phyloP scores from a whole-genome alignment of 2,797 vertebrate genomes.

The Lithobates sylvaticus region DNA sequence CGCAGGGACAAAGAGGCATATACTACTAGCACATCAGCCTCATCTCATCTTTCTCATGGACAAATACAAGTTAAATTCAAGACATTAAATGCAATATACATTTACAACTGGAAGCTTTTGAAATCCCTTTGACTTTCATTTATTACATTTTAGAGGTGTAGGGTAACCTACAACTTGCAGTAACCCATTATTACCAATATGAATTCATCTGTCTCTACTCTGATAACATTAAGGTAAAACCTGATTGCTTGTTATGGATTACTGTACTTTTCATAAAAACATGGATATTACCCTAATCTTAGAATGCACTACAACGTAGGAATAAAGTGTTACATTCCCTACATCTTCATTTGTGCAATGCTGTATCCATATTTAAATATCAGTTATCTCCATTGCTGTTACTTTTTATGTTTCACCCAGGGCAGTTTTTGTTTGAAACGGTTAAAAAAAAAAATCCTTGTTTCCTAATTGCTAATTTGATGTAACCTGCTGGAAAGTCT shows the following conservation, averaged over 20 bases:
- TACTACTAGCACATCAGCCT: too few species aligned
- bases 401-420: slow-evolving; percentile 47
- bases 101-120: too few species aligned
- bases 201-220: too few species aligned
- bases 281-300: background rate
- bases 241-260: too few species aligned
- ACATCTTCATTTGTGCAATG: slow-evolving; percentile 23
- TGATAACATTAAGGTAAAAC: too few species aligned
- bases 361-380: slow-evolving; percentile 57
- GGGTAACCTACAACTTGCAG: background rate
- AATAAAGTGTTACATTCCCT: slow-evolving; percentile 36
- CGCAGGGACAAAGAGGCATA: too few species aligned
- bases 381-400: slow-evolving; percentile 55
- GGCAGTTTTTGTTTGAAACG: background rate
- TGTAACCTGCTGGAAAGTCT: background rate
- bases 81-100: too few species aligned
- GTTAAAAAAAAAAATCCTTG: background rate
- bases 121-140: background rate
- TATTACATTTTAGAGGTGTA: background rate
- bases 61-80: too few species aligned
- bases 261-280: too few species aligned
- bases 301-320: background rate
- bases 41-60: too few species aligned
- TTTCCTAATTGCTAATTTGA: background rate
- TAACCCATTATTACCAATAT: background rate